Base-by-base conservation (phyloP, 2,797 vertebrate genomes). In the Emydoidea blandingii region DNA sequence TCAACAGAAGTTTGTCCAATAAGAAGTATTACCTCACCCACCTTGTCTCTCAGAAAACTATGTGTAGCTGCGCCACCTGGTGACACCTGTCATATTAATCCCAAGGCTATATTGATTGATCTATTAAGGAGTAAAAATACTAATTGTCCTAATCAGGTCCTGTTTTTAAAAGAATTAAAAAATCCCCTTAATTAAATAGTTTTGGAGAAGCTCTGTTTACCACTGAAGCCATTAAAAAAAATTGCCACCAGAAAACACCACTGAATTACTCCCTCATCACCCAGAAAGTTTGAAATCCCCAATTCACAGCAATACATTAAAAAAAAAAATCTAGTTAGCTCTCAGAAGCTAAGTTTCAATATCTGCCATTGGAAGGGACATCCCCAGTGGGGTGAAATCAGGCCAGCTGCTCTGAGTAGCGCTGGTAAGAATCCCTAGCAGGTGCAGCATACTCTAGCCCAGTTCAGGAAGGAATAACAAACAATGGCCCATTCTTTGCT, bases 331-430 rank as follows among this genome's bases (percentile, higher is more conserved):
- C 37, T 78, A 65, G 72, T 57, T 84, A 41, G 23, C 12, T 91
- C 41, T 59, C 57, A 59, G 57, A 12, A 59, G 6, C 12, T 59
- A 12, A 12, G 27, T 59, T 12, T 59, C 29, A 44, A 65, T 86
- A 94, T 3, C 47, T 89, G 31, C 65, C 78, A 2, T 25, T 88
- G 65, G 59, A n/a, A 91, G 14, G 52, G 79, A 87, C 90, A 74
- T 1, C 29, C 3, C 56, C 5, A 31, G 6, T 0, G 0, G 41
- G 25, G 37, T 0, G 54, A 34, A 94, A 86, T 57, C 86, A 57
- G 90, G 82, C 53, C 37, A 93, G 41, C 56, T 65, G 59, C 12
- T 81, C 31, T 83, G 65, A 50, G 29, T 19, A 87, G 23, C 12
- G 74, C 68, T 49, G 68, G 41, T 5, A 54, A 16, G 79, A 92